These are phyloP conservation scores for Andrena flavipes DNA, from an alignment of 2,888 invertebrate species.

Conservation along the genomic window DNA sequence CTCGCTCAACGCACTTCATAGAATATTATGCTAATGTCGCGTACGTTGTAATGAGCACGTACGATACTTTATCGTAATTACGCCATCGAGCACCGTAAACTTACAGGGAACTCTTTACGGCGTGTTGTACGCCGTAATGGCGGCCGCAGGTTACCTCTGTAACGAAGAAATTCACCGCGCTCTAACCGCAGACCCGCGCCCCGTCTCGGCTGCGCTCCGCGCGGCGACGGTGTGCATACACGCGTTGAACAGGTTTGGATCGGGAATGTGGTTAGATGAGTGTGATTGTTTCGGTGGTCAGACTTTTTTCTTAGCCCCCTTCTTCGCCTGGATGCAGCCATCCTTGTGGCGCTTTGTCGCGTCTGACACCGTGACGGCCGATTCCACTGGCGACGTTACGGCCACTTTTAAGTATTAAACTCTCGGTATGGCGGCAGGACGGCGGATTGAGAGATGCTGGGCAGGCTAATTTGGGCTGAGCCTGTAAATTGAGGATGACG, in stretches of 20 bases:
- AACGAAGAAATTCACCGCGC: slow-evolving; percentile 30
- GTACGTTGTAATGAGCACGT: slow-evolving; percentile 38
- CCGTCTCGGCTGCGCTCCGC: not conserved
- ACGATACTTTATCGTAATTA: slow-evolving; percentile 44
- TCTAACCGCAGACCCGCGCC: slow-evolving; percentile 18
- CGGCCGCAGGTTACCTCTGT: slow-evolving; percentile 18
- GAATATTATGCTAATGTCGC: slow-evolving; percentile 52
- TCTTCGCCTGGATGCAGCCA: not conserved
- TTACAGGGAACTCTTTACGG: slow-evolving; percentile 27
- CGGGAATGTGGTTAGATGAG: slow-evolving; percentile 14
- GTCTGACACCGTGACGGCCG: not conserved
- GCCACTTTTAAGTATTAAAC: no score
- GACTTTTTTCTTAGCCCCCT: not conserved
- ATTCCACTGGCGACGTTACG: slow-evolving; percentile 4
- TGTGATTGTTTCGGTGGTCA: slow-evolving; percentile 26
- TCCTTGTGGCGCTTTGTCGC: not conserved
- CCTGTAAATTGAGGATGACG: no score
- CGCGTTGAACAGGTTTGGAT: slow-evolving; percentile 28
- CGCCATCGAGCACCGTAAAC: slow-evolving; percentile 42
- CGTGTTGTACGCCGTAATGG: slow-evolving; percentile 43
- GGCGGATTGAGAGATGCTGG: no score
- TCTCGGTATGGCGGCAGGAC: no score
- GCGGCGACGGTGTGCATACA: not conserved
- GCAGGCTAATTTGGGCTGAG: no score
- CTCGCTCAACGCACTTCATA: slow-evolving; percentile 16